Evolutionary conservation across 2,113 vertebrate species (phyloP).

Genomic region (Cyphomyrus discorhynchus): DNA sequence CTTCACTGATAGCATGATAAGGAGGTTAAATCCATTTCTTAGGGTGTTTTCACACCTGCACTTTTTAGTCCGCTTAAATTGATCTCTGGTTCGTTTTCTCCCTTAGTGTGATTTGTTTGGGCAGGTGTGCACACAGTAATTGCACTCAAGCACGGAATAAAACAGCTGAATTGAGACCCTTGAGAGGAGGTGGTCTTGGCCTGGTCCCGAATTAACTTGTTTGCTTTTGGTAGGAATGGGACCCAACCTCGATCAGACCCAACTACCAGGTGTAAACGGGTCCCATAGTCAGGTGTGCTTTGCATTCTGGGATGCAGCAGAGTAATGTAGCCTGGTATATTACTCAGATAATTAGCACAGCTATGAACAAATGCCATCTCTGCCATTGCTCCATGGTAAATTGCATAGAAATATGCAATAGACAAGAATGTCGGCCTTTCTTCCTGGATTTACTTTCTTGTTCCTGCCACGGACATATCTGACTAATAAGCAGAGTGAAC

Average conservation of each 20-base stretch:
- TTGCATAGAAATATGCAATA: not conserved
- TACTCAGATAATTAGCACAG: not conserved
- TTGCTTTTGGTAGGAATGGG: not conserved
- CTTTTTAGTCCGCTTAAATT: not conserved
- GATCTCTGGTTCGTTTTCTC: not conserved
- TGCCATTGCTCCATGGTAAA: not conserved
- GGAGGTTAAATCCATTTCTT: conserved; percentile 28
- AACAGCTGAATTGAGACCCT: not conserved
- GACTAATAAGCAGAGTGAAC: not conserved
- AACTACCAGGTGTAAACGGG: not conserved
- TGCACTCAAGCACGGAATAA: not conserved
- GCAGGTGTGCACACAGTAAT: not conserved
- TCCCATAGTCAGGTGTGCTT: not conserved
- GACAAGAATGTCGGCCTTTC: not conserved
- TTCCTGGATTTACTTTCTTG: not conserved
- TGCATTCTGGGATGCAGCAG: not conserved
- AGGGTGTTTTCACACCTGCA: not conserved
- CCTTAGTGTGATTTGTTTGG: not conserved
- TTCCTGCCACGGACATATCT: not conserved
- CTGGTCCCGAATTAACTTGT: not conserved
- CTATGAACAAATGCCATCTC: not conserved
- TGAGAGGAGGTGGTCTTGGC: not conserved
- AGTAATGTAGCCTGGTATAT: not conserved
- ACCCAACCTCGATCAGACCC: not conserved
- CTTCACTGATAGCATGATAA: conserved; percentile 7